Evolutionary conservation across 2,113 vertebrate genomes (phyloP).

Genomic region (Ptilonorhynchus violaceus): DNA sequence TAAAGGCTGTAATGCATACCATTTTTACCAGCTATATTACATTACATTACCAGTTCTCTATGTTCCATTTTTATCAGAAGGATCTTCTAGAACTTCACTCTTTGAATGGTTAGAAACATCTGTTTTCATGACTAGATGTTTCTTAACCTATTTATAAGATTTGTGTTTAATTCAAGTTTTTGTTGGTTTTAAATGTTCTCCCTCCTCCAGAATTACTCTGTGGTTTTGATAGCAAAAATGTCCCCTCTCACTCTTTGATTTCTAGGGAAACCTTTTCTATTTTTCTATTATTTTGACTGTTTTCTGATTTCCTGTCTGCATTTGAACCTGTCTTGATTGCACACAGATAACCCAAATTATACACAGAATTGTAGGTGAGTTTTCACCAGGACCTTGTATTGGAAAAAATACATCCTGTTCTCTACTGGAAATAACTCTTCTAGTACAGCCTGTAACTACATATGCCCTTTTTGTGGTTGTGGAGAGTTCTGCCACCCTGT

Average conservation of each 20-base stretch:
- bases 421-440: neutral
- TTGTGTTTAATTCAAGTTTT: neutral
- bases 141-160: neutral
- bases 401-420: neutral
- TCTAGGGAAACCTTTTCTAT: neutral
- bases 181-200: neutral
- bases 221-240: neutral
- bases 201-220: neutral
- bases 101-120: neutral
- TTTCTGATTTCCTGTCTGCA: neutral
- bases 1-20: neutral
- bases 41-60: neutral
- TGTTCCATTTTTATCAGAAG: neutral
- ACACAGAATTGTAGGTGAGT: neutral
- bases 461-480: neutral
- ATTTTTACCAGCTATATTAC: neutral
- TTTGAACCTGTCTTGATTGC: neutral
- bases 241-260: neutral
- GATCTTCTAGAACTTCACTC: neutral
- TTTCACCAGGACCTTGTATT: neutral
- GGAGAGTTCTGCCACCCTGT: neutral
- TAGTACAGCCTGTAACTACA: neutral
- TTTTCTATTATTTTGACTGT: neutral
- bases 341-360: neutral
- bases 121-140: neutral